A percentile compares a stretch with the other conserved stretches of the same genome.
Conservation (phyloP, 2,797 vertebrate genomes). For the Steatocranus sp. region DNA sequence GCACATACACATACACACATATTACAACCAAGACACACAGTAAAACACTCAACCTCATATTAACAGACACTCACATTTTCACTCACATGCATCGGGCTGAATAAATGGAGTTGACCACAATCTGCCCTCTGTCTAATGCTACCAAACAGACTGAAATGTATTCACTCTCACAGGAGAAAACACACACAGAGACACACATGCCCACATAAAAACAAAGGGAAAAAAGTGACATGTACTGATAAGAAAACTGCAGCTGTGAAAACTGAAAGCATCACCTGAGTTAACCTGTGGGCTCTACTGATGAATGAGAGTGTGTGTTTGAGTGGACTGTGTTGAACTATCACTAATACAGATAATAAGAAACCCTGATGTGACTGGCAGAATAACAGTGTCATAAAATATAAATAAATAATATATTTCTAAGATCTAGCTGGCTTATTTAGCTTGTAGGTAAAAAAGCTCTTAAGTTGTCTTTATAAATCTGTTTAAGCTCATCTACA, state of each 20-base stretch:
- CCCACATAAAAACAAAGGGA: neutral
- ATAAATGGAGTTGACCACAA: constrained; percentile 68
- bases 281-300: neutral
- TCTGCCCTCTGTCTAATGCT: constrained; percentile 56
- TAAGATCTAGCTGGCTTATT: neutral
- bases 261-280: neutral
- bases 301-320: neutral
- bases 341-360: neutral
- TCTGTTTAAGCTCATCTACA: neutral
- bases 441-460: neutral
- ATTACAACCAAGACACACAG: neutral
- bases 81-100: constrained; percentile 7
- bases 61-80: neutral
- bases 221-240: neutral
- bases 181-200: neutral
- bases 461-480: neutral
- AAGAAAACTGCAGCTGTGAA: neutral
- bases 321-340: neutral
- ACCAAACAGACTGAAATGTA: constrained; percentile 40
- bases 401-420: neutral
- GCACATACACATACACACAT: neutral
- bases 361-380: neutral
- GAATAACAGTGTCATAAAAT: neutral
- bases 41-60: neutral
- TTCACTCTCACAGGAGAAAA: constrained; percentile 8